Evolutionary conservation across 1,140 invertebrate species (phyloP).

Genomic region (Odontomachus brunneus): DNA sequence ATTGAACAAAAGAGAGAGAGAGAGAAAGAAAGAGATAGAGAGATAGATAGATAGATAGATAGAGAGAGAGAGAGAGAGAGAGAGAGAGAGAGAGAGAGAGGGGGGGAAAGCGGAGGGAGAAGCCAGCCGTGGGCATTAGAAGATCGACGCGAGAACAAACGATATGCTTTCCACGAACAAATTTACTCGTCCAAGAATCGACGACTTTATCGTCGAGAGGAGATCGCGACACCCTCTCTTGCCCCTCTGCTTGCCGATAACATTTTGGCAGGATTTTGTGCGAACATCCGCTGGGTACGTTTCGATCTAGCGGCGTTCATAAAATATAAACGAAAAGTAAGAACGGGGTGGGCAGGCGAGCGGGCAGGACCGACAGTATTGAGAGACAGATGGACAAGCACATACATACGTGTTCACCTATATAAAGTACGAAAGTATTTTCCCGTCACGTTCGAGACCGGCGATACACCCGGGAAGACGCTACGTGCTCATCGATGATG

Average conservation of each 20-base stretch:
- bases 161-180: background rate
- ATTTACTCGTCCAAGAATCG: background rate
- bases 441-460: slow-evolving; percentile 55
- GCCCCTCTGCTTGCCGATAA: background rate
- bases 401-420: slow-evolving; percentile 13
- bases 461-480: slow-evolving; percentile 56
- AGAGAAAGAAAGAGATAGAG: too few species aligned
- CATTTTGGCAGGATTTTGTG: slow-evolving; percentile 46
- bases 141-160: background rate
- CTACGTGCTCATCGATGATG: slow-evolving; percentile 63
- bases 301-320: slow-evolving; percentile 33
- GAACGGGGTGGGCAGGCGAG: background rate
- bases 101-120: too few species aligned
- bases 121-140: background rate
- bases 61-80: too few species aligned
- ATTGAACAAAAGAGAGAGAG: too few species aligned
- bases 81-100: too few species aligned
- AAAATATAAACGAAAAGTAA: slow-evolving; percentile 56
- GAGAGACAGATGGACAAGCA: slow-evolving; percentile 20
- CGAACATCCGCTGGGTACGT: slow-evolving; percentile 27
- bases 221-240: background rate
- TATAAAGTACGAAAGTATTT: slow-evolving; percentile 63
- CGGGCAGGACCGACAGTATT: slow-evolving; percentile 1
- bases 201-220: background rate
- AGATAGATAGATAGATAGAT: too few species aligned